These are phyloP conservation scores for Gortyna flavago DNA, from an alignment of 2,888 invertebrate genomes.

Conservation along the genomic window DNA sequence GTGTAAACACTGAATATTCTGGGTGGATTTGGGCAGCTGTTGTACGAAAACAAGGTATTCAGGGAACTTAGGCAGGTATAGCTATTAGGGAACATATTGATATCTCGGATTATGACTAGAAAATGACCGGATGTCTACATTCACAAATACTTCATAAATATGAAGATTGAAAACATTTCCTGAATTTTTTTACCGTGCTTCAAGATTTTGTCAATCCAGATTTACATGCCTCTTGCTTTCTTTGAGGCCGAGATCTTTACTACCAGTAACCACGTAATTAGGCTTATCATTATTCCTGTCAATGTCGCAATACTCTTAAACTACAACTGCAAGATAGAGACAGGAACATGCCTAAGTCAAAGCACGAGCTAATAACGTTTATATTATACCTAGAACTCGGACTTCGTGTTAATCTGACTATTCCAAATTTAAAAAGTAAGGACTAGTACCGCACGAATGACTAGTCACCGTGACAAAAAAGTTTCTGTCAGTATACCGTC, in stretches of 20 bases:
- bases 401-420: background rate
- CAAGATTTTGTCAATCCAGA: background rate
- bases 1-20: slow-evolving; percentile 55
- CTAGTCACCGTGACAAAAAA: background rate
- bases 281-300: background rate
- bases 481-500: background rate
- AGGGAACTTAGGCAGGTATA: background rate
- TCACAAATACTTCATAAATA: background rate
- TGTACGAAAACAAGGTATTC: slow-evolving; percentile 11
- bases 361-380: background rate
- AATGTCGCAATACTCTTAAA: background rate
- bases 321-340: background rate
- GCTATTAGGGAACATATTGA: background rate
- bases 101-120: background rate
- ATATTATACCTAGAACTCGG: no score
- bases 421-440: background rate
- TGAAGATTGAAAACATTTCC: background rate
- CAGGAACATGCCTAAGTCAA: no score
- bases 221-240: background rate
- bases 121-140: background rate
- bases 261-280: no score
- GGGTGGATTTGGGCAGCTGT: slow-evolving; percentile 14
- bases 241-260: background rate
- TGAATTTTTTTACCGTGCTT: background rate
- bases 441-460: background rate